phyloP scores from a whole-genome alignment of 2,888 invertebrate species.

The Lasiommata megera region DNA sequence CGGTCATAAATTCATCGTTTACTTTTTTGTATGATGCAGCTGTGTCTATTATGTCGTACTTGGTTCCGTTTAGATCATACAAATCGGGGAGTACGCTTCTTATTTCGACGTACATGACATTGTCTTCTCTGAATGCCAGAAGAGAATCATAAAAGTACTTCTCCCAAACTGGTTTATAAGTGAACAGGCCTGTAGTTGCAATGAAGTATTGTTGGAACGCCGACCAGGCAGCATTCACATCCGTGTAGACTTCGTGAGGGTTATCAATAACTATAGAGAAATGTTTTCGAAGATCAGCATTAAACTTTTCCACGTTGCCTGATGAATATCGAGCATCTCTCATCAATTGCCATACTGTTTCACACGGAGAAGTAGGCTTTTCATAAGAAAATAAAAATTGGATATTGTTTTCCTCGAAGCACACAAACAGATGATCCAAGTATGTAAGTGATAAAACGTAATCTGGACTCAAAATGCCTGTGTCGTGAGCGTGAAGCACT shows the following conservation, averaged over 20 bases:
- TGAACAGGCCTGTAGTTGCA: slow-evolving; percentile 73
- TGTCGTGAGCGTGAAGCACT: slow-evolving; percentile 86
- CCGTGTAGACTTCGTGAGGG: slow-evolving; percentile 63
- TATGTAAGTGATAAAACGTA: slow-evolving; percentile 84
- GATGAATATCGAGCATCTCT: slow-evolving; percentile 69
- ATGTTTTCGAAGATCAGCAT: slow-evolving; percentile 71
- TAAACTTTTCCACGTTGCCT: slow-evolving; percentile 73
- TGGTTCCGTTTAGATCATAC: slow-evolving; percentile 84
- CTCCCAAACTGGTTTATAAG: slow-evolving; percentile 84
- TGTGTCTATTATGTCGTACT: slow-evolving; percentile 75
- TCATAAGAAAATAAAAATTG: slow-evolving; percentile 54
- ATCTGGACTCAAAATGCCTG: slow-evolving; percentile 82
- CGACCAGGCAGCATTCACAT: slow-evolving; percentile 83
- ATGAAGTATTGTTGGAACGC: slow-evolving; percentile 81
- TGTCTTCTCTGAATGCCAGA: slow-evolving; percentile 83
- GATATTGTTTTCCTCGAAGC: slow-evolving; percentile 51
- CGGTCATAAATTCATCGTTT: slow-evolving; percentile 77
- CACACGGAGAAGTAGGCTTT: slow-evolving; percentile 44
- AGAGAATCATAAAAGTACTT: slow-evolving; percentile 85
- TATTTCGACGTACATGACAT: slow-evolving; percentile 86
- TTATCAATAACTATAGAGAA: slow-evolving; percentile 80
- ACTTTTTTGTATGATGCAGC: slow-evolving; percentile 79
- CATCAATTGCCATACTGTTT: slow-evolving; percentile 71
- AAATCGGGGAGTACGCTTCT: slow-evolving; percentile 82
- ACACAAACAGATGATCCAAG: slow-evolving; percentile 81